Conservation (phyloP, 2,888 invertebrate genomes). For the Drosophila paramelanica region DNA sequence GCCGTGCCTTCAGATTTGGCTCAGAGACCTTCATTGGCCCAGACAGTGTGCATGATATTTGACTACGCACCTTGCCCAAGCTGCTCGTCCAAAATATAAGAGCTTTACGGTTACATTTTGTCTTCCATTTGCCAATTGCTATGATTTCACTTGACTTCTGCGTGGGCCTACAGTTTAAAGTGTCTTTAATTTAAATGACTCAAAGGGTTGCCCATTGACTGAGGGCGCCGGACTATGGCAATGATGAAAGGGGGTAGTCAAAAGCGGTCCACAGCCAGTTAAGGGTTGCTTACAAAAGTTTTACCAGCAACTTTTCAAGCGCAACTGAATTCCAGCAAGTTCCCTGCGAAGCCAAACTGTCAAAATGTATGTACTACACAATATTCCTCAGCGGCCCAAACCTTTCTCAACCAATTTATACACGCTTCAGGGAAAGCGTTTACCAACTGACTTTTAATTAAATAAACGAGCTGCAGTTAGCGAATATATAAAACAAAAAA, state of each 20-base stretch:
- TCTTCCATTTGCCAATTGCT: constrained; percentile 61
- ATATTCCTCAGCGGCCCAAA: constrained; percentile 22
- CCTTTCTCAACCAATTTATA: constrained; percentile 35
- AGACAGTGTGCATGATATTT: constrained; percentile 40
- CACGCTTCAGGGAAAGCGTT: constrained; percentile 14
- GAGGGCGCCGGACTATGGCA: constrained; percentile 1
- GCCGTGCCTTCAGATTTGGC: constrained; percentile 30
- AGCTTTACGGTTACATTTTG: constrained; percentile 43
- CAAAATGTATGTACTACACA: constrained; percentile 29
- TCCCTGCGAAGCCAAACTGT: constrained; percentile 41
- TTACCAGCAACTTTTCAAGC: constrained; percentile 38
- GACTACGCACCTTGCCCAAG: constrained; percentile 27
- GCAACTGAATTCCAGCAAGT: constrained; percentile 35
- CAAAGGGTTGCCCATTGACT: constrained; percentile 44
- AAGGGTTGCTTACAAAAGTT: constrained; percentile 43
- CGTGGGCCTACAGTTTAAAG: constrained; percentile 61
- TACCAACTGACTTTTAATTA: constrained; percentile 28
- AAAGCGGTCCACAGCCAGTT: constrained; percentile 11
- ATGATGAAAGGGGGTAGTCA: background rate
- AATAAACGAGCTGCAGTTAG: constrained; percentile 9
- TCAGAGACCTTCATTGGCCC: constrained; percentile 11
- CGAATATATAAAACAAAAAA: background rate
- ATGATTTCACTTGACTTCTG: constrained; percentile 57
- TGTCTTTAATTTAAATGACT: constrained; percentile 77
- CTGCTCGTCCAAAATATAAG: constrained; percentile 3